Base-by-base conservation (phyloP, 2,797 vertebrate species). In the Vireo griseus region DNA sequence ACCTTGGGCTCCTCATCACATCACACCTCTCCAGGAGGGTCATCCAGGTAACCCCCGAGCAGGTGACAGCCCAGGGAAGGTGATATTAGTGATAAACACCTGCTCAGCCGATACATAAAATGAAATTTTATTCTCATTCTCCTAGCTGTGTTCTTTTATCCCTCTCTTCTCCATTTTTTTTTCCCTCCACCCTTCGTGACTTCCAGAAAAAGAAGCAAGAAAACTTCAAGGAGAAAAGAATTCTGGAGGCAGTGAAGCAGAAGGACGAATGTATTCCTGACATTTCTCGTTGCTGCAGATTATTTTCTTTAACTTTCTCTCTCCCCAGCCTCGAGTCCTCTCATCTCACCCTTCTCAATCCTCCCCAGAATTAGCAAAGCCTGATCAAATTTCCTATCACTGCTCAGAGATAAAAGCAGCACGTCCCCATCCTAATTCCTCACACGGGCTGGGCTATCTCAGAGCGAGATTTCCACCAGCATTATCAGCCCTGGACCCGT, bases 181-280 rank as follows among this genome's bases (percentile, higher is more conserved):
- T 5, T 2, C 16, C 31, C 17, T 63, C 52, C 61, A 25, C 66
- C 25, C 59, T 90, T 78, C 26, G 21, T 91, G 90, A 92, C 84
- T 95, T 95, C 92, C 81, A 92, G 86, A 96, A 95, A 96, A 95
- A 95, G 92, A 2, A 95, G 86, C 92, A 81, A 94, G 88, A 94
- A 94, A 95, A 90, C 83, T 95, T 95, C 84, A 93, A 95, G 91
- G 93, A 87, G 95, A 94, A 90, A 82, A 90, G 87, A 88, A 91
- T 93, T 94, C 90, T 77, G 90, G 87, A 94, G 86, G 89, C 94
- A 92, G 82, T 4, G 75, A 86, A 95, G 85, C 89, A 91, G 88
- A 82, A 93, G 79, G 80, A 75, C 22, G 1, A 73, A 90, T 18
- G 48, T 9, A 74, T 73, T 51, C 55, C 88, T 94, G 90, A 91